Base-by-base conservation (phyloP, 2,888 invertebrate species). In the Archips crataeganus region DNA sequence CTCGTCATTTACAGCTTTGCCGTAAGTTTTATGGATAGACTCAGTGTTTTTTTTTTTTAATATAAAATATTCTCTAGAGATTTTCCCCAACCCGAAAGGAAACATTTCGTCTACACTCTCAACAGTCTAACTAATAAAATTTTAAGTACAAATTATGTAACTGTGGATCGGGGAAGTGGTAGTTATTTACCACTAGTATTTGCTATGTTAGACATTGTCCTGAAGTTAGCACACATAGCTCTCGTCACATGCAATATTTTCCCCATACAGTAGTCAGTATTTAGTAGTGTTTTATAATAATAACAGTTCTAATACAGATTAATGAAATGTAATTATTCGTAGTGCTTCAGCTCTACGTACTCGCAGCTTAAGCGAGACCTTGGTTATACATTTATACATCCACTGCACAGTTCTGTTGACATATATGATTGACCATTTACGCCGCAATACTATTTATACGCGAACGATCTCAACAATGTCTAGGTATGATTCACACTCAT, bases 301-400 rank as follows among this genome's bases (percentile, higher is more conserved):
- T 54, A 9, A 54, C 80, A 82, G 81, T 82, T 82, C 79, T 78
- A 83, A 84, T 84, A 85, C 80, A 81, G 84, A 86, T 81, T 80
- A 79, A 77, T 79, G 80, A 85, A 80, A n/a, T 36, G 59, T 88
- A 90, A 90, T 90, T 89, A 90, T 23, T 87, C 86, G 84, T 84
- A 79, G 84, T 84, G 84, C 84, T 82, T 82, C 84, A 82, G 84
- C 84, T 84, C 86, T 78, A 78, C 82, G 81, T 82, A 79, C 83
- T 84, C 83, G 82, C 81, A 82, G 45, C 69, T 49, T 83, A 85
- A 80, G 79, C 85, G 82, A 90, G 89, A 90, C 91, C 91, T 92
- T 91, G 92, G 84, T 79, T 80, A 84, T 82, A 85, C 88, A 90
- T 87, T 88, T 90, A 88, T 86, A 80, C 78, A 77, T 79, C 62